Conservation (phyloP, 2,888 invertebrate genomes). For the Lepidocyrtoides sp. region DNA sequence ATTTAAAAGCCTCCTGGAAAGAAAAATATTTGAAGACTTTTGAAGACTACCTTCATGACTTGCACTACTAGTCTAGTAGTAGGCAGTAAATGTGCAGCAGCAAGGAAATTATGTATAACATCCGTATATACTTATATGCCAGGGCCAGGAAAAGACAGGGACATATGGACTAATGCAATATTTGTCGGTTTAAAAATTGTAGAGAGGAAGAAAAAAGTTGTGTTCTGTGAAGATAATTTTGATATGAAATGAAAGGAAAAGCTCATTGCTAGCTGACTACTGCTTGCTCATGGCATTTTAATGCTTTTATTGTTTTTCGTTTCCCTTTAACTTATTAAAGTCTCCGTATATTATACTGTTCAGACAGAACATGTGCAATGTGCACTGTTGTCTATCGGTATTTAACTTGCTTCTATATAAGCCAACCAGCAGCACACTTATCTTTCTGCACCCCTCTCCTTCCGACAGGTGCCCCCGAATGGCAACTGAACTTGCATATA, state of each 20-base stretch:
- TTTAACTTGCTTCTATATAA: background rate
- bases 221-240: slow-evolving; percentile 60
- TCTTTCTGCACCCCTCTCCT: slow-evolving; percentile 55
- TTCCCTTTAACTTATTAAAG: slow-evolving; percentile 47
- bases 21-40: slow-evolving; percentile 65
- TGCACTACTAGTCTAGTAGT: too few species aligned
- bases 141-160: too few species aligned
- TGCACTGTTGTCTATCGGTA: background rate
- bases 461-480: slow-evolving; percentile 77
- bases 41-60: slow-evolving; percentile 18
- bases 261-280: slow-evolving; percentile 16
- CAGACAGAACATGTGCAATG: slow-evolving; percentile 21
- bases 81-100: too few species aligned
- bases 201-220: slow-evolving; percentile 19
- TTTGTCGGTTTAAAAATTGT: slow-evolving; percentile 69
- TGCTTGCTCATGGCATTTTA: background rate
- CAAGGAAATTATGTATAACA: too few species aligned
- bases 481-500: slow-evolving; percentile 38
- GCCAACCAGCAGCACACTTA: background rate
- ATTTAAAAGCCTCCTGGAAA: slow-evolving; percentile 54
- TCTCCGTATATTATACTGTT: background rate
- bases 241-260: slow-evolving; percentile 73
- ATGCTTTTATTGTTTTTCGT: background rate
- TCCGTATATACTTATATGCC: too few species aligned
- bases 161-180: slow-evolving; percentile 35